Conservation (phyloP, 2,113 vertebrate genomes). For the Cinclus cinclus region DNA sequence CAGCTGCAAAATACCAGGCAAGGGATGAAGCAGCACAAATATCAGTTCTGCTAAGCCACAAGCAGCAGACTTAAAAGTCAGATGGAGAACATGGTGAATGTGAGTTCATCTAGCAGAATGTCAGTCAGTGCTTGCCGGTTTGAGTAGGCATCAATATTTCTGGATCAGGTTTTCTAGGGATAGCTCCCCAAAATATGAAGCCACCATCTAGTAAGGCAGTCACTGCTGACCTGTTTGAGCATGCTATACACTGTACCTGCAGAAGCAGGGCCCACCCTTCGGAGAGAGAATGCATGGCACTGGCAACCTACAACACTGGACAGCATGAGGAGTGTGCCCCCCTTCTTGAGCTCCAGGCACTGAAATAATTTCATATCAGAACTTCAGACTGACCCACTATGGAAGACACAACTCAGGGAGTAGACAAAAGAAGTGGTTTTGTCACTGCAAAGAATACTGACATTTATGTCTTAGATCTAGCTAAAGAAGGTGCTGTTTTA, state of each 20-base stretch:
- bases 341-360: not conserved
- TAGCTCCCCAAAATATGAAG: not conserved
- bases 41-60: not conserved
- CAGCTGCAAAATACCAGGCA: not conserved
- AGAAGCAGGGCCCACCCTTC: fast-evolving
- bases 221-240: not conserved
- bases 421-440: not conserved
- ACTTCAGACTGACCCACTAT: not conserved
- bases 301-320: fast-evolving
- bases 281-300: fast-evolving
- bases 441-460: not conserved
- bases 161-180: not conserved
- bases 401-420: not conserved
- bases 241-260: fast-evolving
- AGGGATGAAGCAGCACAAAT: not conserved
- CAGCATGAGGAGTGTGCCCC: not conserved
- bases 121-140: fast-evolving
- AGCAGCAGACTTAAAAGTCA: not conserved
- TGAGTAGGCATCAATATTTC: not conserved
- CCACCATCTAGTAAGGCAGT: not conserved
- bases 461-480: not conserved
- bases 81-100: fast-evolving
- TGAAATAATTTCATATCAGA: not conserved
- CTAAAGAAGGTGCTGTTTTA: not conserved
- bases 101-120: not conserved